Base-by-base conservation (phyloP, 2,797 vertebrate species). In the Thaleichthys pacificus region DNA sequence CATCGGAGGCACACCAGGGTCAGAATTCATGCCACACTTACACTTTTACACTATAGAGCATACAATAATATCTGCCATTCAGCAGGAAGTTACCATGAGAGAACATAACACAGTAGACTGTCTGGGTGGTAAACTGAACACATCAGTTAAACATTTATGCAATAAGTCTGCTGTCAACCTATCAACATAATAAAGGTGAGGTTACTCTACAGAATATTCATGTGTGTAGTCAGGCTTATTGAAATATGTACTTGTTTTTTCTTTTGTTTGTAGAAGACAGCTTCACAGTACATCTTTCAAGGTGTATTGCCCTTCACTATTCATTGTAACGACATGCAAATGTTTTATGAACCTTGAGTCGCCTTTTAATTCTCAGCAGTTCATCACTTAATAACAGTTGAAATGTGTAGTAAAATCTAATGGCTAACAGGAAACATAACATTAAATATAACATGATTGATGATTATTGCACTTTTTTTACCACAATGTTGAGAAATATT, bases 11-110 rank as follows among this genome's bases (percentile, higher is more conserved):
- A 90, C 89, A 87, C 82, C 47, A 75, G 78, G 83, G 78, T 71
- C 57, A 57, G 70, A 77, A 82, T 81, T 82, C 91, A 93, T 93
- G 91, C 91, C 91, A 92, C 89, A 86, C 80, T 88, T 87, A 92
- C 81, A 89, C 80, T 79, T 67, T 78, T 77, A 84, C 82, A 91
- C 85, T 85, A 74, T 85, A 80, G 63, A 75, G 76, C 77, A 71
- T 61, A 87, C 83, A 69, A 81, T 61, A 79, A 77, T 82, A 77
- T 68, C 82, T 80, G 84, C 81, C 86, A 81, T 78, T 86, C 73
- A 70, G 58, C 51, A 51, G 19, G 61, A 24, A 32, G 54, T 61
- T 38, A 65, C 22, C 83, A 76, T 79, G 77, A 71, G 71, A 77
- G 78, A 72, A 79, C 74, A 54, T 62, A 67, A 69, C 70, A 82